Conservation (phyloP, 2,888 invertebrate genomes). For the Cheilosia scutellata region DNA sequence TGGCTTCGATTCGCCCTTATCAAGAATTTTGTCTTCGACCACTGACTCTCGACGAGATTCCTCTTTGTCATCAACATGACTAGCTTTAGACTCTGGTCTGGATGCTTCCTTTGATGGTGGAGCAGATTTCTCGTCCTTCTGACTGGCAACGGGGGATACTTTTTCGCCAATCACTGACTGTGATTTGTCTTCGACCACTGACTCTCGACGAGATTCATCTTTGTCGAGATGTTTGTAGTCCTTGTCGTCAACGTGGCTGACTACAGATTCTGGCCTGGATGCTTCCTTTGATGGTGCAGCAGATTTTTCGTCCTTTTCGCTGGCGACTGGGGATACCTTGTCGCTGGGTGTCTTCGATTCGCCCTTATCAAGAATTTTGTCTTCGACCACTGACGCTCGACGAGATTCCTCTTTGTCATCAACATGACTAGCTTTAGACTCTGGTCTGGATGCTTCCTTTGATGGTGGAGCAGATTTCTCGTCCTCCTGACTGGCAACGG, state of each 20-base stretch:
- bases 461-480: constrained; percentile 64
- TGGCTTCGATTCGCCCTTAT: constrained; percentile 50
- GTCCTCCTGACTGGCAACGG: constrained; percentile 69
- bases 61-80: too few relatives aligned
- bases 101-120: too few relatives aligned
- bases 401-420: constrained; percentile 6
- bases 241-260: constrained; percentile 51
- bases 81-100: too few relatives aligned
- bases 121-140: too few relatives aligned
- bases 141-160: too few relatives aligned
- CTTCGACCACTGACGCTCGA: background rate
- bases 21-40: background rate
- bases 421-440: constrained; percentile 56
- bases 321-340: constrained; percentile 20
- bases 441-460: constrained; percentile 75
- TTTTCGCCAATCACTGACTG: background rate
- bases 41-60: constrained; percentile 33
- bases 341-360: constrained; percentile 32
- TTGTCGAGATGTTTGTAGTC: constrained; percentile 24
- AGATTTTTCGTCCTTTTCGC: constrained; percentile 28
- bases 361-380: constrained; percentile 39
- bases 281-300: constrained; percentile 64
- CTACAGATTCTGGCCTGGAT: constrained; percentile 80
- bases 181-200: too few relatives aligned
- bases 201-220: constrained; percentile 9